Evolutionary conservation across 1,140 invertebrate species (phyloP).

Genomic region (Phymastichus coffea): DNA sequence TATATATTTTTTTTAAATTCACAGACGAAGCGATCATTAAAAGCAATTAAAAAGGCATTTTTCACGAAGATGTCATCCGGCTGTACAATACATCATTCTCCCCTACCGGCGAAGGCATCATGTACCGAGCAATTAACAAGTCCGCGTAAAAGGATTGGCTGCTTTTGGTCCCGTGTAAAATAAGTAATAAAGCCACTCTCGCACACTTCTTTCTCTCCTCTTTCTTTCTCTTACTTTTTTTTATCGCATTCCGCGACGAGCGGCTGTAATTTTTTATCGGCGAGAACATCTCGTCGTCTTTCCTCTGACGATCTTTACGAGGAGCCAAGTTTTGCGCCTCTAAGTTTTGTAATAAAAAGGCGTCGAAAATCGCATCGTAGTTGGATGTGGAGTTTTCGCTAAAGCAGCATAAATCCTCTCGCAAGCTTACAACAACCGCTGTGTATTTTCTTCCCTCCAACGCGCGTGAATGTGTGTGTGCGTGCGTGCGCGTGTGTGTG

Average conservation of each 20-base stretch:
- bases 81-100: too few relatives aligned
- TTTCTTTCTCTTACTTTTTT: too few relatives aligned
- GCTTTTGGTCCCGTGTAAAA: neutral
- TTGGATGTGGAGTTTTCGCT: constrained; percentile 3
- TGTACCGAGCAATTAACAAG: constrained; percentile 14
- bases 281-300: neutral
- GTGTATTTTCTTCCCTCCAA: too few relatives aligned
- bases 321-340: constrained; percentile 16
- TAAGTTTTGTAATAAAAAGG: constrained; percentile 9
- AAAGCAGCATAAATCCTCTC: constrained; percentile 10
- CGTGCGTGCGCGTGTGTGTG: too few relatives aligned
- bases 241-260: neutral
- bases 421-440: too few relatives aligned
- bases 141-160: neutral
- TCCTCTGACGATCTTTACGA: constrained; percentile 8
- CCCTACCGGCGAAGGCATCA: too few relatives aligned
- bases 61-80: too few relatives aligned
- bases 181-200: constrained; percentile 9
- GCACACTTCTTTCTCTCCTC: too few relatives aligned
- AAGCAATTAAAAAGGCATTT: neutral
- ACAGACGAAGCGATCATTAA: too few relatives aligned
- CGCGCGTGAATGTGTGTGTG: too few relatives aligned
- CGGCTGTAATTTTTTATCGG: constrained; percentile 15
- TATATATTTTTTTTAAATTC: too few relatives aligned
- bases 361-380: constrained; percentile 18